Evolutionary conservation across 2,888 invertebrate genomes (phyloP).

Genomic region (Acronicta aceris): DNA sequence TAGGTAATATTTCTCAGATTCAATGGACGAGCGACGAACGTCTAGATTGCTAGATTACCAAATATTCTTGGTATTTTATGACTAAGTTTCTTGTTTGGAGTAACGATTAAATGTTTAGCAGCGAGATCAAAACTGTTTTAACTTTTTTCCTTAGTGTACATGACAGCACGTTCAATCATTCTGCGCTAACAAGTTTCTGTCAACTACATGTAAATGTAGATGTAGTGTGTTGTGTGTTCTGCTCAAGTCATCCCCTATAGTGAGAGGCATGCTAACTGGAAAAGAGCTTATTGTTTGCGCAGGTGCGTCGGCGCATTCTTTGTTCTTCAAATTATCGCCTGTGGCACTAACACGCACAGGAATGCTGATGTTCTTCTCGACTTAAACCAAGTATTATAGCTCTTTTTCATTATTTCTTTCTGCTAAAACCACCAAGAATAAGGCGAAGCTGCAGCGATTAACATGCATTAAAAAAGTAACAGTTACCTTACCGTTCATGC

Average conservation of each 20-base stretch:
- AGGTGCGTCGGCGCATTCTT: conserved; percentile 82
- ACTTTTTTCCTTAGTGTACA: conserved; percentile 18
- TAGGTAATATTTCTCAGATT: conserved; percentile 53
- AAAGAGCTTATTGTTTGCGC: conserved; percentile 82
- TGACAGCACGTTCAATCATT: conserved; percentile 20
- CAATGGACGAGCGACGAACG: conserved; percentile 32
- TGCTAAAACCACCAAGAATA: background rate
- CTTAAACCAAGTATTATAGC: conserved; percentile 21
- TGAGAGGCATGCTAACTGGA: conserved; percentile 73
- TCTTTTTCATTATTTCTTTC: conserved; percentile 7
- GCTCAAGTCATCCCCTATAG: conserved; percentile 62
- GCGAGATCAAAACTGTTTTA: conserved; percentile 3
- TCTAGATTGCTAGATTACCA: conserved; percentile 1
- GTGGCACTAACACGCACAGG: conserved; percentile 63
- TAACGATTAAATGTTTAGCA: conserved; percentile 1
- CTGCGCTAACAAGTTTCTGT: conserved; percentile 39
- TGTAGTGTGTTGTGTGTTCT: conserved; percentile 6
- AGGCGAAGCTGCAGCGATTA: no score
- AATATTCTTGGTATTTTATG: background rate
- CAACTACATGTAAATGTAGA: conserved; percentile 10
- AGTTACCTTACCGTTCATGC: conserved; percentile 9
- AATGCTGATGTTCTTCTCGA: conserved; percentile 50
- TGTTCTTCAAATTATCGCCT: conserved; percentile 85
- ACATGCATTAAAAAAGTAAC: conserved; percentile 9
- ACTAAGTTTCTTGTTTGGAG: background rate